These are phyloP conservation scores for Papilio machaon DNA, from an alignment of 1,140 invertebrate genomes.

Conservation along the genomic window DNA sequence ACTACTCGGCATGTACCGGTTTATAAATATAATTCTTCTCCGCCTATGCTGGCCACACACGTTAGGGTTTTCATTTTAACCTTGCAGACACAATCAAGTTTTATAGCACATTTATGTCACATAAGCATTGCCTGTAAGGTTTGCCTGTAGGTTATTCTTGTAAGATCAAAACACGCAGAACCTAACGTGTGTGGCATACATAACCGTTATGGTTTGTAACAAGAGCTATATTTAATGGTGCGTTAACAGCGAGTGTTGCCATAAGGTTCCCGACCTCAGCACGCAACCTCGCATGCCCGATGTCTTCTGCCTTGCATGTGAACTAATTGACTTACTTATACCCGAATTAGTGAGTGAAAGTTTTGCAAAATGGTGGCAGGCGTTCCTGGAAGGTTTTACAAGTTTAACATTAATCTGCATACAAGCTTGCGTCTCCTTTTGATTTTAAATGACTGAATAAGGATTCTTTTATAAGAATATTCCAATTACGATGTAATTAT, in stretches of 20 bases:
- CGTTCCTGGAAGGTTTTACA: conserved; percentile 33
- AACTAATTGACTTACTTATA: conserved; percentile 62
- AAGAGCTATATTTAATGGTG: conserved; percentile 38
- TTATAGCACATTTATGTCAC: no score
- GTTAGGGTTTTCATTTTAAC: no score
- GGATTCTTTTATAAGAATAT: neutral
- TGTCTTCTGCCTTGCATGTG: conserved; percentile 58
- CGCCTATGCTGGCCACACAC: no score
- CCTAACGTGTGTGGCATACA: neutral
- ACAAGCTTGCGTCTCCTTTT: neutral
- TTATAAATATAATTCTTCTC: no score
- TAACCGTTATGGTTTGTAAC: conserved; percentile 8
- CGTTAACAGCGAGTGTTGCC: conserved; percentile 50
- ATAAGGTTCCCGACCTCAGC: conserved; percentile 69
- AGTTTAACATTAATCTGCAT: conserved; percentile 1
- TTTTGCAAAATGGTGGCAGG: conserved; percentile 47
- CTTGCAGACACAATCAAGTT: no score
- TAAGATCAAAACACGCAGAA: neutral
- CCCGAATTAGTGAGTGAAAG: conserved; percentile 57
- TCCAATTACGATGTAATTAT: neutral
- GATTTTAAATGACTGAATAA: neutral
- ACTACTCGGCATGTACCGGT: no score
- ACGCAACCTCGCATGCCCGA: conserved; percentile 66
- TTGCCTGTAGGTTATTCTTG: neutral
- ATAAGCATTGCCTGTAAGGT: no score